Conservation (phyloP, 2,797 vertebrate species). For the Artibeus lituratus region DNA sequence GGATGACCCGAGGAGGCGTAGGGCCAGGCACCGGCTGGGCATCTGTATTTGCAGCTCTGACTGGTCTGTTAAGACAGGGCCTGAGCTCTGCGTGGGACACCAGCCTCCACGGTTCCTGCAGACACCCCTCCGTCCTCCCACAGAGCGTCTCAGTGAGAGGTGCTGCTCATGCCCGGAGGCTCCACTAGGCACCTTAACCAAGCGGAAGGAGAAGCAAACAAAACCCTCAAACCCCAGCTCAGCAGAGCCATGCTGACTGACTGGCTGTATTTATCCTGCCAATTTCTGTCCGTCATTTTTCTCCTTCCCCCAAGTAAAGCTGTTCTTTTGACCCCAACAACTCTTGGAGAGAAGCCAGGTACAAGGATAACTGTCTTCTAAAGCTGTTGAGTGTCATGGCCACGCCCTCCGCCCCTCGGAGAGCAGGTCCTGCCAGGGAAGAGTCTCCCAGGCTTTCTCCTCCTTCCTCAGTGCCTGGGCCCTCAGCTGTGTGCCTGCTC, state of each 20-base stretch:
- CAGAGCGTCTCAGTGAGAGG: neutral
- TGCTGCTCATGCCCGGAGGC: no score
- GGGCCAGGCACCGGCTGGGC: neutral
- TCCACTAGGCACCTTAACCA: neutral
- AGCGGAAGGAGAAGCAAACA: neutral
- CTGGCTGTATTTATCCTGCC: neutral
- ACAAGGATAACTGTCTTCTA: constrained; percentile 53
- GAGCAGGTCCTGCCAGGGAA: neutral
- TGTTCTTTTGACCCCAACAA: constrained; percentile 69
- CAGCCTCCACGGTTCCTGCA: neutral
- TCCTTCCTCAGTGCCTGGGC: neutral
- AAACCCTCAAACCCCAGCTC: neutral
- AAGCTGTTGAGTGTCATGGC: constrained; percentile 26
- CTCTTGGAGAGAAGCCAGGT: neutral
- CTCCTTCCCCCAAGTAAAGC: neutral
- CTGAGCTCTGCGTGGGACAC: neutral
- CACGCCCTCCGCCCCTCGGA: rapidly evolving
- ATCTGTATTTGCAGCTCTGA: neutral
- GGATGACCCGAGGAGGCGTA: rapidly evolving
- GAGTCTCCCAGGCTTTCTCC: neutral
- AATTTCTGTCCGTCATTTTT: constrained; percentile 52
- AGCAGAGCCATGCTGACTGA: neutral
- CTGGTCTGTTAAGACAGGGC: no score
- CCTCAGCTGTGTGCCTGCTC: neutral
- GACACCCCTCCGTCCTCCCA: neutral